phyloP scores from a whole-genome alignment of 2,888 invertebrate genomes.

The Lypha dubia region DNA sequence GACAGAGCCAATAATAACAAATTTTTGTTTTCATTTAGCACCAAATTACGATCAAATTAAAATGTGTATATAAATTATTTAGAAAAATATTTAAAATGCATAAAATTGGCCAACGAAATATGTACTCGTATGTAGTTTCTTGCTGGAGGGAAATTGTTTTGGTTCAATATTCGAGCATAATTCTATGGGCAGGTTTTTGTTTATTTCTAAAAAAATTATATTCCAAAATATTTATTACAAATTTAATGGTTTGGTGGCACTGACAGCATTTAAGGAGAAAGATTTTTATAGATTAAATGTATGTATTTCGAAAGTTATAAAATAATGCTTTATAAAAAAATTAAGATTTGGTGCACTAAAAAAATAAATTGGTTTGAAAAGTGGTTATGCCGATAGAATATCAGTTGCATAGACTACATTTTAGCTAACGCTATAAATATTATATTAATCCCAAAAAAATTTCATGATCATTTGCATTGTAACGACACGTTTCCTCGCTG shows the following conservation, averaged over 20 bases:
- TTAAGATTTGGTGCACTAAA: too few species aligned
- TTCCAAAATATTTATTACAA: constrained; percentile 10
- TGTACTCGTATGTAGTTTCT: not conserved
- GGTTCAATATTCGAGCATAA: not conserved
- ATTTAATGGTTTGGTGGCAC: not conserved
- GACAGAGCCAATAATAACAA: constrained; percentile 3
- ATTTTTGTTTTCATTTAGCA: not conserved
- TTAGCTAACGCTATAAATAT: too few species aligned
- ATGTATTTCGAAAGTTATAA: not conserved
- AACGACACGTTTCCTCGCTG: too few species aligned
- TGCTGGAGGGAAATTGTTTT: not conserved
- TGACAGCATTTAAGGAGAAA: not conserved
- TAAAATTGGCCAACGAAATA: constrained; percentile 22
- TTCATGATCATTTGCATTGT: too few species aligned
- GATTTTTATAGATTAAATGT: not conserved
- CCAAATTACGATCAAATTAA: constrained; percentile 11
- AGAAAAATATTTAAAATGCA: constrained; percentile 2
- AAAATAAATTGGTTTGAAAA: too few species aligned
- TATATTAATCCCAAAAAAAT: too few species aligned
- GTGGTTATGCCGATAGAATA: too few species aligned
- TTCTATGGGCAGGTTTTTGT: not conserved
- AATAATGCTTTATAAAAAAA: not conserved
- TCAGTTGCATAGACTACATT: too few species aligned
- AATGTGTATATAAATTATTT: constrained; percentile 1
- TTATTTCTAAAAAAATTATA: not conserved